Conservation (phyloP, 2,888 invertebrate species). For the Heliconius ismenius region DNA sequence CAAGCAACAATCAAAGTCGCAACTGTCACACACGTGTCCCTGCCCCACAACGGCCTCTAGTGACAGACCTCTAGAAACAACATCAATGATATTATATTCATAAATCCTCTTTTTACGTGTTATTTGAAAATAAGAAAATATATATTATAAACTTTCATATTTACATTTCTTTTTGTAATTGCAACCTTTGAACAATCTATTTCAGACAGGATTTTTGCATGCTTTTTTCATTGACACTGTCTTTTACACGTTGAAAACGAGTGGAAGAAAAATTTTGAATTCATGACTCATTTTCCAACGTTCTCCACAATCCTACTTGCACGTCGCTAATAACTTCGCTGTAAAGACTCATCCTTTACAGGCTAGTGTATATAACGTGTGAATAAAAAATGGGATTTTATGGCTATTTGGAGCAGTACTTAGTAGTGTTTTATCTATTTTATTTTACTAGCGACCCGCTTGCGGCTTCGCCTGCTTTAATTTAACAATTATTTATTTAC, state of each 20-base stretch:
- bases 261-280: conserved; percentile 32
- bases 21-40: no score
- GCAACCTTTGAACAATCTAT: conserved; percentile 15
- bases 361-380: not conserved
- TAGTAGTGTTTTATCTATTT: no score
- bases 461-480: no score
- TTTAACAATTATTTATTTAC: no score
- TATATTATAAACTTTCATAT: not conserved
- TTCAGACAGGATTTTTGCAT: not conserved
- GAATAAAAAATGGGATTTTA: not conserved
- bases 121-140: no score
- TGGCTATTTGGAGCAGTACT: not conserved
- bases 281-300: conserved; percentile 36
- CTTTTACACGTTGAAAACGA: conserved; percentile 31
- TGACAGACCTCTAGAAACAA: no score
- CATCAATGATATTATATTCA: not conserved
- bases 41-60: no score
- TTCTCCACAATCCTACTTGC: conserved; percentile 28
- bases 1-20: no score
- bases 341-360: conserved; percentile 16
- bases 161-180: not conserved
- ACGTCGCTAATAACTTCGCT: conserved; percentile 16
- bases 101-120: not conserved
- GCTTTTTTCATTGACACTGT: conserved; percentile 26
- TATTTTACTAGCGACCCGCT: no score